A percentile compares a stretch with the other conserved stretches of the same genome.
These are phyloP conservation scores for Drosophila sordidula DNA, from an alignment of 2,888 invertebrate species.

Conservation along the genomic window DNA sequence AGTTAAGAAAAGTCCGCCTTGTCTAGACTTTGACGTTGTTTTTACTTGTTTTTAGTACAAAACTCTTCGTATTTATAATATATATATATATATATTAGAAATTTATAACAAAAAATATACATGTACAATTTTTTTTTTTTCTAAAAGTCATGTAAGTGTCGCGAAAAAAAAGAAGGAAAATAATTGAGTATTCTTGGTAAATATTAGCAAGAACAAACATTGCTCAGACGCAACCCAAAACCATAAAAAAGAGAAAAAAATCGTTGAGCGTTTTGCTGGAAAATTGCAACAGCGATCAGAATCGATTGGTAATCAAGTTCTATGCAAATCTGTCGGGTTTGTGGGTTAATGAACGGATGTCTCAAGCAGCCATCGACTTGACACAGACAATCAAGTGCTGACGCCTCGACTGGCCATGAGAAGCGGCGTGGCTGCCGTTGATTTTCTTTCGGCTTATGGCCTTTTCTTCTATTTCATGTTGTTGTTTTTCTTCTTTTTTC, in stretches of 20 bases:
- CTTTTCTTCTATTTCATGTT: conserved; percentile 17
- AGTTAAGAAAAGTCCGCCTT: too few relatives aligned
- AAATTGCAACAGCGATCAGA: conserved; percentile 33
- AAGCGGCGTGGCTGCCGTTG: conserved; percentile 20
- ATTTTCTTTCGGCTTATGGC: conserved; percentile 20
- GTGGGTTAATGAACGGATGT: conserved; percentile 74
- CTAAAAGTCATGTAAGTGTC: too few relatives aligned
- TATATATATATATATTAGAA: too few relatives aligned
- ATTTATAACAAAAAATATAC: too few relatives aligned
- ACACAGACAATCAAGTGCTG: conserved; percentile 47
- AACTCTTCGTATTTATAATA: too few relatives aligned
- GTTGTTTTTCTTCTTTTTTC: neutral
- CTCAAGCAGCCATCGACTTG: conserved; percentile 54
- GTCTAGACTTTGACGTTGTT: too few relatives aligned
- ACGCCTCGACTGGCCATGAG: conserved; percentile 45
- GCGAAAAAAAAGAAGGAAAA: too few relatives aligned
- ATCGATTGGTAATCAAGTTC: conserved; percentile 56
- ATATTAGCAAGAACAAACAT: neutral
- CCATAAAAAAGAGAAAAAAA: neutral
- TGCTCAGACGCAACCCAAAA: conserved; percentile 1
- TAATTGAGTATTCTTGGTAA: too few relatives aligned
- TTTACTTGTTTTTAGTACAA: too few relatives aligned
- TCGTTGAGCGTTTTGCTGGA: conserved; percentile 14
- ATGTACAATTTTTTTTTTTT: too few relatives aligned
- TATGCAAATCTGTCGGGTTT: conserved; percentile 55